phyloP scores from a whole-genome alignment of 2,113 vertebrate genomes.

The Istiophorus platypterus region DNA sequence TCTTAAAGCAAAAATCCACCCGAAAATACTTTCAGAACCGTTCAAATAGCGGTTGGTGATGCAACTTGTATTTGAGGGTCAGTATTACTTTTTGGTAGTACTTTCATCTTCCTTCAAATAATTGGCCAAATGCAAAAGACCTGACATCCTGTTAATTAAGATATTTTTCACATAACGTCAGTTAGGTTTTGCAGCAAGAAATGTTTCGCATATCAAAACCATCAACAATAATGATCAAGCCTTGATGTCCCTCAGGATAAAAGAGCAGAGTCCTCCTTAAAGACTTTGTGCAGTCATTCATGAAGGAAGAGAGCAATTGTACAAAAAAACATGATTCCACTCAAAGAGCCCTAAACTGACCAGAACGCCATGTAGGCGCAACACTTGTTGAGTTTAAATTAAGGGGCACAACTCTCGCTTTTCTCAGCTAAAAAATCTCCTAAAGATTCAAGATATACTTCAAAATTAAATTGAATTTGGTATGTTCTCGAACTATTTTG shows the following conservation, averaged over 20 bases:
- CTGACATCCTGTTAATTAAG: background rate
- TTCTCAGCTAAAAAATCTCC: constrained; percentile 7
- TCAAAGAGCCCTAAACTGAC: background rate
- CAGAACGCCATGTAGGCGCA: background rate
- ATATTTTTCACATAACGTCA: background rate
- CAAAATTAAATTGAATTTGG: background rate
- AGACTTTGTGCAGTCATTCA: constrained; percentile 1
- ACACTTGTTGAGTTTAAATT: constrained; percentile 12
- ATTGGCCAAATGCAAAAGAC: background rate
- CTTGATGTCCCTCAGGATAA: background rate
- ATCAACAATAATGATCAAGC: background rate
- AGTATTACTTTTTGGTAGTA: background rate
- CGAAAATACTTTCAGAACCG: background rate
- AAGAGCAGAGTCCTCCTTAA: background rate
- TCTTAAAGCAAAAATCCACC: constrained; percentile 56
- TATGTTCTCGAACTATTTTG: constrained; percentile 9
- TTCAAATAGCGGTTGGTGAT: background rate
- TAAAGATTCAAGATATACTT: background rate
- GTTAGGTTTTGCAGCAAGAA: background rate
- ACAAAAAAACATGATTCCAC: background rate
- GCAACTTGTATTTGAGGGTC: constrained; percentile 1
- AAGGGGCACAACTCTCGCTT: background rate
- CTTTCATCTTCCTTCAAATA: background rate
- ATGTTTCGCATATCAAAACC: background rate
- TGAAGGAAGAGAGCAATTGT: background rate